Conservation (phyloP, 2,797 vertebrate species). For the Cheirogaleus major region DNA sequence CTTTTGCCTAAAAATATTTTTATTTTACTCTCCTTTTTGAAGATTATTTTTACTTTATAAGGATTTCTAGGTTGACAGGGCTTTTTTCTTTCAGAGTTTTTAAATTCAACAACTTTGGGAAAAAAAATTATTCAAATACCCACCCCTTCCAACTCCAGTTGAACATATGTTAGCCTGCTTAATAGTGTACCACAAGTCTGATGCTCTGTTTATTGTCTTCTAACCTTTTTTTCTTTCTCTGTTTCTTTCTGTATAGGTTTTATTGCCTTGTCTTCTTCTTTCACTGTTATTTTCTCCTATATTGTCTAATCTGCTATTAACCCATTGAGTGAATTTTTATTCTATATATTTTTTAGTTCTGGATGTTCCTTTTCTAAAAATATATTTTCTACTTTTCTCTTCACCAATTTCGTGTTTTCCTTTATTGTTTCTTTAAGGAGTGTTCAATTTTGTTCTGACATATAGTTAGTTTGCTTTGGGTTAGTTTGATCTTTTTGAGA, state of each 20-base stretch:
- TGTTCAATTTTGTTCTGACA: neutral
- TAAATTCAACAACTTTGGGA: neutral
- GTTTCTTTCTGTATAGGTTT: neutral
- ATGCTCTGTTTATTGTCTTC: neutral
- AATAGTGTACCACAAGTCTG: neutral
- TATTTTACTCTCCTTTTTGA: neutral
- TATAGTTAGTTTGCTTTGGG: neutral
- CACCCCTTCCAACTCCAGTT: neutral
- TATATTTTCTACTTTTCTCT: neutral
- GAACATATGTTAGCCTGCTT: neutral
- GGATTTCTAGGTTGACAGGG: neutral
- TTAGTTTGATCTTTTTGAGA: neutral
- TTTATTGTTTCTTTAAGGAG: neutral
- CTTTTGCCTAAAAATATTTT: neutral
- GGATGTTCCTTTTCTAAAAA: neutral
- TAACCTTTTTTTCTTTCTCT: neutral
- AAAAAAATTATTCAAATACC: neutral
- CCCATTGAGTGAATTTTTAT: neutral
- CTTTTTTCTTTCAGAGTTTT: neutral
- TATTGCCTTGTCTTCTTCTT: neutral
- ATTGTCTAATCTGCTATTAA: neutral
- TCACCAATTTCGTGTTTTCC: neutral
- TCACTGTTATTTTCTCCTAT: neutral
- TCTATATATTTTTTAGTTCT: neutral
- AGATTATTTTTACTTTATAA: neutral